These are phyloP conservation scores for Trichoplusia ni DNA, from an alignment of 1,140 invertebrate genomes.

Conservation along the genomic window DNA sequence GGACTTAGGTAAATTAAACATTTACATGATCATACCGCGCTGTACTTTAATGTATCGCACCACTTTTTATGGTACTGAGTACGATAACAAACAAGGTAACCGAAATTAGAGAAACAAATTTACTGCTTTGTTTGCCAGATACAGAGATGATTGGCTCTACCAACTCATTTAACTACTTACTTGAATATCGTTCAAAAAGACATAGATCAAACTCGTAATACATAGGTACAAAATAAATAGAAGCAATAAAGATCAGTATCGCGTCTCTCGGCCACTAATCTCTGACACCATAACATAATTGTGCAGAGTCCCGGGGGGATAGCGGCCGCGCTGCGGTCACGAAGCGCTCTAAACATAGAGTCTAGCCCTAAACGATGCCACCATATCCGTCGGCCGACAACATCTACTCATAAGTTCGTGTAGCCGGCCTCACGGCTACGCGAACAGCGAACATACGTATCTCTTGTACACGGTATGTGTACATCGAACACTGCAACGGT, in stretches of 20 bases:
- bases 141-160: not conserved
- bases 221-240: slow-evolving; percentile 43
- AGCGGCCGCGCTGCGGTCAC: slow-evolving; percentile 64
- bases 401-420: slow-evolving; percentile 53
- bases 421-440: slow-evolving; percentile 32
- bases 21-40: not conserved
- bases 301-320: slow-evolving; percentile 64
- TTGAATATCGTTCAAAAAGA: slow-evolving; percentile 16
- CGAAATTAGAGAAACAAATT: not conserved
- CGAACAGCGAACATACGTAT: not conserved
- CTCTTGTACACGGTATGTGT: not conserved
- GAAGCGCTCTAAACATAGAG: slow-evolving; percentile 69
- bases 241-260: slow-evolving; percentile 45
- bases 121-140: not conserved
- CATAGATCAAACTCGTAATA: slow-evolving; percentile 18
- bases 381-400: slow-evolving; percentile 66
- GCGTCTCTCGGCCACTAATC: slow-evolving; percentile 45
- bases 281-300: slow-evolving; percentile 70
- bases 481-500: slow-evolving; percentile 10
- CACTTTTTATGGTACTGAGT: not conserved
- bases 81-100: not conserved
- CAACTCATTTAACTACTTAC: slow-evolving; percentile 12
- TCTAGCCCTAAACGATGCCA: slow-evolving; percentile 69
- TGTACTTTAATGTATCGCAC: not conserved
- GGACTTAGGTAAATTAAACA: slow-evolving; percentile 42